Base-by-base conservation (phyloP, 2,888 invertebrate species). In the Geotrupes spiniger region DNA sequence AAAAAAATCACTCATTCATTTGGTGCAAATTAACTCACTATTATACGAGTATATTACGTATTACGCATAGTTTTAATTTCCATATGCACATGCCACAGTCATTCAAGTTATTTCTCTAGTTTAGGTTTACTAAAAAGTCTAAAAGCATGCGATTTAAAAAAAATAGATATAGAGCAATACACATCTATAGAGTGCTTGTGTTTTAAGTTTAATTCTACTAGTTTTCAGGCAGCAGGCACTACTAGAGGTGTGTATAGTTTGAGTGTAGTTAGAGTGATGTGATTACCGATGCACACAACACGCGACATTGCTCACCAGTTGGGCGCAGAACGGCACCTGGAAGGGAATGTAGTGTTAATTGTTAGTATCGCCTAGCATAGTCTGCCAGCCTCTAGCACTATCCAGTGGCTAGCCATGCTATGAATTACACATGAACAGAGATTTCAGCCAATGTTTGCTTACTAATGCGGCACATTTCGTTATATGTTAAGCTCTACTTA, bases 221-320 rank as follows among this genome's bases (percentile, higher is more conserved):
- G 8, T 15, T 31, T 29, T 52, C 59, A 59, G 53, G 56, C 56
- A 59, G 63, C 71, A 72, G 70, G 71, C 71, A 72, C 72, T 71
- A 72, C 72, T 72, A 73, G 67, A 73, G 70, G 66, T 73, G 72
- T 72, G 72, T 73, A 71, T 68, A 62, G 63, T 58, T 42, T 36
- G 48, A 53, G 49, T 48, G 46, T 72, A 72, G 70, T 70, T 70
- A 85, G 82, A 84, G 85, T 85, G 85, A 83, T 81, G 85, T 85
- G 85, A 85, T 79, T 89, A 89, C 89, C 89, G 89, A 89, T 88
- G 89, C 87, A 89, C 87, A 89, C 87, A 89, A 88, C 87, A 88
- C 88, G 89, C 89, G 85, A 85, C 85, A 89, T 89, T 89, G 89
- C 89, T 89, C 89, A 89, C 89, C 88, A 88, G 85, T 85, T 87